Base-by-base conservation (phyloP, 64 coral and sea anemone genomes). In the Actinia tenebrosa region DNA sequence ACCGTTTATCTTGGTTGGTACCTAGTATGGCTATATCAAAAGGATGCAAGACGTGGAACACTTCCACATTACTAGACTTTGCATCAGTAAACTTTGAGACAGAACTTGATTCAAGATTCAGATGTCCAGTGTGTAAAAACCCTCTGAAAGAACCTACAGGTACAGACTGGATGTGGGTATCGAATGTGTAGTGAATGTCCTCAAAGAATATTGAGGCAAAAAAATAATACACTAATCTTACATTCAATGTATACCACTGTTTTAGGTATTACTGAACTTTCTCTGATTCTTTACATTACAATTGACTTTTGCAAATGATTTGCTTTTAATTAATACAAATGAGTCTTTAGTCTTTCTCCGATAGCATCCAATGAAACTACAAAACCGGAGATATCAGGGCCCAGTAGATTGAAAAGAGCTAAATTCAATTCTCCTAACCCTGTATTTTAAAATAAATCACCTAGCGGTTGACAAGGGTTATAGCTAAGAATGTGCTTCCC, bases 111-210 rank as follows among this genome's bases (percentile, higher is more conserved):
- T 4, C 10, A 18, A 27, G 84, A 86, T 86, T 86, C 45, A 68
- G 84, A 22, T 86, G 62, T 47, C 84, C 84, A 86, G 10, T 86
- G 19, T 86, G 84, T 69, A 86, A 47, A 19, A 68, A 86, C 20
- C 42, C 84, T 17, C 44, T 86, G 60, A 86, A 86, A 62, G 84
- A 86, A 45, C 84, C 56, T 64, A 13, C 30, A 18, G 13, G 84
- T 86, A 86, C 84, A 86, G 17, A 86, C 84, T 43, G 25, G 45
- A 43, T 86, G 84, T 69, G 84, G 84, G 7, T 61, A 86, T 45
- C 59, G 84, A 68, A 62, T 86, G 56, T 86, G 84, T 44, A 16
- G 44, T 26, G 42, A 47, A 50, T 86, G 84, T 44, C 60, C 45
- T 16, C 61, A 86, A 86, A 68, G 19, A 68, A 11, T 86, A 11